Percentiles rank a stretch among this genome's conserved stretches.
phyloP scores from a whole-genome alignment of 2,888 invertebrate genomes.

The Pocota personata region DNA sequence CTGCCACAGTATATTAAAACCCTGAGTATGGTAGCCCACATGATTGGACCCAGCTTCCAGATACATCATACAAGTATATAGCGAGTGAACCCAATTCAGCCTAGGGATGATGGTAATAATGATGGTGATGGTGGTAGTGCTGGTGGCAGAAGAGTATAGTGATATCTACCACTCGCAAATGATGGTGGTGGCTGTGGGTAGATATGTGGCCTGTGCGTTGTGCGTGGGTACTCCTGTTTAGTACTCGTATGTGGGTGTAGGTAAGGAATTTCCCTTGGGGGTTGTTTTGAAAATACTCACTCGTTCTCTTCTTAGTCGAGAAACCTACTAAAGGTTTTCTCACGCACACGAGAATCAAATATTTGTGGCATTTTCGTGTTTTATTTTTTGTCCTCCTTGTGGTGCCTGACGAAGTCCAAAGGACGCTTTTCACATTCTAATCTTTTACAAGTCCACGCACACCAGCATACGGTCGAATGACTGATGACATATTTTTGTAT shows the following conservation, averaged over 20 bases:
- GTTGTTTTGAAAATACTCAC: conserved; percentile 10
- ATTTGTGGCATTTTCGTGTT: conserved; percentile 20
- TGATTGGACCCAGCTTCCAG: conserved; percentile 58
- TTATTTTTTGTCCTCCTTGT: neutral
- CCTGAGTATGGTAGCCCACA: conserved; percentile 56
- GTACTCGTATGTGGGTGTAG: conserved; percentile 41
- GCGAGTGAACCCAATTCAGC: conserved; percentile 47
- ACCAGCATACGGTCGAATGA: conserved; percentile 46
- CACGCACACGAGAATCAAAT: conserved; percentile 48
- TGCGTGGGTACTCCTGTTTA: conserved; percentile 27
- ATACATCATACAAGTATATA: conserved; percentile 16
- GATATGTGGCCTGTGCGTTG: conserved; percentile 2
- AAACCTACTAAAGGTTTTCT: conserved; percentile 46
- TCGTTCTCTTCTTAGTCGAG: neutral
- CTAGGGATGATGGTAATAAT: conserved; percentile 56
- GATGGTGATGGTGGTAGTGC: conserved; percentile 5
- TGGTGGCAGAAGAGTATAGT: conserved; percentile 13
- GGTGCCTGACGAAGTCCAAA: neutral
- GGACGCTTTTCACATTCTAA: conserved; percentile 36
- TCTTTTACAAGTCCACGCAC: conserved; percentile 2
- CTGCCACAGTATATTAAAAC: conserved; percentile 19
- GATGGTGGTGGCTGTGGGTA: conserved; percentile 12
- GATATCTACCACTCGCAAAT: neutral
- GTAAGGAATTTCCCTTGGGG: conserved; percentile 43
- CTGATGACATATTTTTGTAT: conserved; percentile 61